phyloP scores from a whole-genome alignment of 2,888 invertebrate genomes.

The Eustalomyia histrio region DNA sequence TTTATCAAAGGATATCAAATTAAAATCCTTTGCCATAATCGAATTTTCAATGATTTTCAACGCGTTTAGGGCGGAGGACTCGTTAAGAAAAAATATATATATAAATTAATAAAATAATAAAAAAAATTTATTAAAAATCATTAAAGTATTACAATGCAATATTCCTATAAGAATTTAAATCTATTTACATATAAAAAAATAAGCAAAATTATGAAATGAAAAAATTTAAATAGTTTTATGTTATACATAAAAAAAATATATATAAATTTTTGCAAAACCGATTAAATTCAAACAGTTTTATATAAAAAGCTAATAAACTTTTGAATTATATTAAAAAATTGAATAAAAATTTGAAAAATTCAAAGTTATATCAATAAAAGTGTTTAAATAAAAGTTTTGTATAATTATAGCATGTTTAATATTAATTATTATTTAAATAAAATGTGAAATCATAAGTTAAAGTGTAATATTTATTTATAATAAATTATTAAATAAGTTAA shows the following conservation, averaged over 20 bases:
- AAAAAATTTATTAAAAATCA: constrained; percentile 26
- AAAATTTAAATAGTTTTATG: constrained; percentile 46
- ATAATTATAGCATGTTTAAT: neutral
- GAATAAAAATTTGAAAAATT: constrained; percentile 1
- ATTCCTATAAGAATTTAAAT: neutral
- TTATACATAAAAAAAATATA: constrained; percentile 60
- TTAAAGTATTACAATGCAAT: constrained; percentile 7
- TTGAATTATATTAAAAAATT: neutral
- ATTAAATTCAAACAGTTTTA: neutral
- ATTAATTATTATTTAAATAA: neutral
- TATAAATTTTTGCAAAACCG: neutral
- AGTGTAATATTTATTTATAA: neutral
- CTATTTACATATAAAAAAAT: neutral
- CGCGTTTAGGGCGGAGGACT: constrained; percentile 68
- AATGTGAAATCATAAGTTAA: neutral
- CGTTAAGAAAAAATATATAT: constrained; percentile 23
- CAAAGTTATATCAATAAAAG: neutral
- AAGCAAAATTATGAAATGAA: constrained; percentile 8
- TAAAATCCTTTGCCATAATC: constrained; percentile 68
- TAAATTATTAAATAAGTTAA: constrained; percentile 11
- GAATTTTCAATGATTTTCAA: constrained; percentile 68
- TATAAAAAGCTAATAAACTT: constrained; percentile 11
- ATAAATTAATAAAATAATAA: constrained; percentile 24
- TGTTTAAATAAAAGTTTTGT: neutral
- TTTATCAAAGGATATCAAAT: constrained; percentile 56